A percentile compares a stretch with the other conserved stretches of the same genome.
Conservation (phyloP, 2,888 invertebrate genomes). For the Aphodius granarius region DNA sequence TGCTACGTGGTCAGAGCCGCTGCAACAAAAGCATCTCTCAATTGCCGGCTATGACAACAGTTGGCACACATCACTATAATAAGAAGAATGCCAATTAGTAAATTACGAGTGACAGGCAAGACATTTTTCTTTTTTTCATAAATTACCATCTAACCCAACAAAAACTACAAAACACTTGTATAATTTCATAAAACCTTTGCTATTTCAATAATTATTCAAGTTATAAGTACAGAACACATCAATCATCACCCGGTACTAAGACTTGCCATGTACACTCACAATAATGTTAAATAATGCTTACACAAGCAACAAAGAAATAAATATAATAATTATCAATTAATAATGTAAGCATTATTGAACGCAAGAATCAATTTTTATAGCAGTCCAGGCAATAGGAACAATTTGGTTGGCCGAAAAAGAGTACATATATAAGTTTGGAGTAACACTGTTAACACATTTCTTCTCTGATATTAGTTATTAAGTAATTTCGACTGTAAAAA, state of each 20-base stretch:
- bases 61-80: constrained; percentile 53
- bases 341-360: neutral
- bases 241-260: neutral
- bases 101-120: constrained; percentile 19
- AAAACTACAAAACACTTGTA: too few species aligned
- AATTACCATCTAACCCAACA: too few species aligned
- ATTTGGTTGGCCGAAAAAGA: too few species aligned
- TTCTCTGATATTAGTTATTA: too few species aligned
- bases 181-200: too few species aligned
- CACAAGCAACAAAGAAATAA: neutral
- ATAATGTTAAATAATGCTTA: neutral
- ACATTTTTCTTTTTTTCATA: too few species aligned
- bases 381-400: too few species aligned
- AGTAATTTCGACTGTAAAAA: too few species aligned
- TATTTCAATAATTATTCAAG: too few species aligned
- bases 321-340: neutral
- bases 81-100: constrained; percentile 50
- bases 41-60: constrained; percentile 54
- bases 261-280: neutral
- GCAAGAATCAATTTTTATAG: neutral
- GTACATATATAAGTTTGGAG: too few species aligned
- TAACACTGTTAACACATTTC: too few species aligned
- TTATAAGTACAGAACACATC: too few species aligned
- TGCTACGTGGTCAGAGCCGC: constrained; percentile 55
- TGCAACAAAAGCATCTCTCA: constrained; percentile 52